phyloP scores from a whole-genome alignment of 2,888 invertebrate species.

The Nemapogon koenigi region DNA sequence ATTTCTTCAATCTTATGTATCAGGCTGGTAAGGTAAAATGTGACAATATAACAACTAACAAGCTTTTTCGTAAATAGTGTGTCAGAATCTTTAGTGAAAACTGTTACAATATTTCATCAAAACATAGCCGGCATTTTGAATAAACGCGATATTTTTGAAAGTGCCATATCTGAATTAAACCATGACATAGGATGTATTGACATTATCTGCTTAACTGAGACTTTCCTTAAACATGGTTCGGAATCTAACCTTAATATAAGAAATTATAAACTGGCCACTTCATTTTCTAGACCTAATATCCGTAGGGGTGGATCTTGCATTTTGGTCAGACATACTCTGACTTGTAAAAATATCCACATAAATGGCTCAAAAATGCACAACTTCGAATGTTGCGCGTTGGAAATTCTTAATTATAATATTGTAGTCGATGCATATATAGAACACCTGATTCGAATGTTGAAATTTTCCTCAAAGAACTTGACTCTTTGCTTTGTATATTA shows the following conservation, averaged over 20 bases:
- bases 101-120: too few relatives aligned
- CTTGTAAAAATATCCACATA: background rate
- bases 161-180: background rate
- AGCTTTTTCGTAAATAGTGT: too few relatives aligned
- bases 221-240: background rate
- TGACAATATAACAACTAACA: too few relatives aligned
- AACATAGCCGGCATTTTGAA: too few relatives aligned
- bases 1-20: too few relatives aligned
- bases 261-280: background rate
- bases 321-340: background rate
- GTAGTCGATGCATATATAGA: background rate
- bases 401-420: background rate
- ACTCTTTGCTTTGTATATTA: background rate
- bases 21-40: too few relatives aligned
- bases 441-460: too few relatives aligned
- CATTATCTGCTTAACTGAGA: slow-evolving; percentile 2
- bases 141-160: too few relatives aligned
- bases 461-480: too few relatives aligned
- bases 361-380: background rate
- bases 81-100: too few relatives aligned
- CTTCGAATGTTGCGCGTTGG: slow-evolving; percentile 3
- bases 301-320: background rate
- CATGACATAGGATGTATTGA: background rate
- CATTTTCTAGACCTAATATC: background rate
- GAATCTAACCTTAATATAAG: background rate